Evolutionary conservation across 2,797 vertebrate genomes (phyloP).

Genomic region (Echiichthys vipera): DNA sequence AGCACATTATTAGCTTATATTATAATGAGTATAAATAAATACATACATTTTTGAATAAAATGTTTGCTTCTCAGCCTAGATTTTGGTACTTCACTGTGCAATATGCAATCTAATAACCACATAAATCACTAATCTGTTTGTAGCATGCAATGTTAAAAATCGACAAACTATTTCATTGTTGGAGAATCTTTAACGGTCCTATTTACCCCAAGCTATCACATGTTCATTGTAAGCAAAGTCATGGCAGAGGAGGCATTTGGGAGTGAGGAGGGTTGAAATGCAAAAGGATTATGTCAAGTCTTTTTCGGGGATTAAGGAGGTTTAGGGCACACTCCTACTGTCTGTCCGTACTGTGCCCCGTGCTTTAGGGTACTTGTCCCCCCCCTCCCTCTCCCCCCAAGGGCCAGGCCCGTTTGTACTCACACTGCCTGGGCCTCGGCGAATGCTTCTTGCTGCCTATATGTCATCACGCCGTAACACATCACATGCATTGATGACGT

Average conservation of each 20-base stretch:
- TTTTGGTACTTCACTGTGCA: conserved; percentile 7
- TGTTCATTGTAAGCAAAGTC: conserved; percentile 56
- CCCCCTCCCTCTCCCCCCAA: no score
- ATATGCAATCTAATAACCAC: conserved; percentile 24
- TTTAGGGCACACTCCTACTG: no score
- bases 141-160: conserved; percentile 34
- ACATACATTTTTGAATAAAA: conserved; percentile 13
- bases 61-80: neutral
- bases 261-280: conserved; percentile 74
- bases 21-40: conserved; percentile 23
- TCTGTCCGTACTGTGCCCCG: no score
- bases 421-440: no score
- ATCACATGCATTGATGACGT: no score
- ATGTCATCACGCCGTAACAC: no score
- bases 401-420: no score
- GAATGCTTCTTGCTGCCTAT: no score
- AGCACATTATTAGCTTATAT: conserved; percentile 20
- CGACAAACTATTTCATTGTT: conserved; percentile 58
- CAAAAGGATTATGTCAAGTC: conserved; percentile 81
- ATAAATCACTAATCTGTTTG: conserved; percentile 45
- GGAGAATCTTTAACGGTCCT: conserved; percentile 56
- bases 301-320: conserved; percentile 81
- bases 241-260: conserved; percentile 64
- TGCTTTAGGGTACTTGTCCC: no score
- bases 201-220: conserved; percentile 73